Conservation (phyloP, 2,888 invertebrate species). For the Drosophila maculinotata region DNA sequence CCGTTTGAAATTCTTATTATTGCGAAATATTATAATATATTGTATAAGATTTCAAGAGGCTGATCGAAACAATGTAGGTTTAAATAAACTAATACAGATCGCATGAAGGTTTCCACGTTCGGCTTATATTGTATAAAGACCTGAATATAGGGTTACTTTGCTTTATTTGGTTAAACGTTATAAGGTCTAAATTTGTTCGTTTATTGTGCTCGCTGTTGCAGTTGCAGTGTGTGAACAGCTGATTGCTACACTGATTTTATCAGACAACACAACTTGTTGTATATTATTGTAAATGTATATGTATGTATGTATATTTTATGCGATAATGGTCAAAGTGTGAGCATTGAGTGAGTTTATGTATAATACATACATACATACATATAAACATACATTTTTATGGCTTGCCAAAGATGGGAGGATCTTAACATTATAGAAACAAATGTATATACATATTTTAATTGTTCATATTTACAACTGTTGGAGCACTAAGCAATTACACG, state of each 20-base stretch:
- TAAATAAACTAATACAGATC: too few species aligned
- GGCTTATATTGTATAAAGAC: too few species aligned
- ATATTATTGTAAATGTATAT: background rate
- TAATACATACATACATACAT: slow-evolving; percentile 8
- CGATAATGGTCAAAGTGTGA: slow-evolving; percentile 8
- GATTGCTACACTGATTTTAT: background rate
- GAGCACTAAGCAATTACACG: slow-evolving; percentile 61
- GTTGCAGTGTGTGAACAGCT: background rate
- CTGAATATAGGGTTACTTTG: too few species aligned
- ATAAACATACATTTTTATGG: background rate
- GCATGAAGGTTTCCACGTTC: too few species aligned
- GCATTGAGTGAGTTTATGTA: slow-evolving; percentile 12
- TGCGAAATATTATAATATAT: too few species aligned
- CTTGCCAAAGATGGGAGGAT: slow-evolving; percentile 4
- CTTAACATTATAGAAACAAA: background rate
- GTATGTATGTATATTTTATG: slow-evolving; percentile 2
- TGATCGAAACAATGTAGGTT: too few species aligned
- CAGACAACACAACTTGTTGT: background rate
- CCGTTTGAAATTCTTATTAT: too few species aligned
- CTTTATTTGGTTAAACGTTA: too few species aligned
- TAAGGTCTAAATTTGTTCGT: too few species aligned
- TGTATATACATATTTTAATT: slow-evolving; percentile 7
- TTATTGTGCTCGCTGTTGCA: background rate
- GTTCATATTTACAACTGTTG: slow-evolving; percentile 51
- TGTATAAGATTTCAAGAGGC: too few species aligned